Base-by-base conservation (phyloP, 2,888 invertebrate genomes). In the Drosophila kuntzei region DNA sequence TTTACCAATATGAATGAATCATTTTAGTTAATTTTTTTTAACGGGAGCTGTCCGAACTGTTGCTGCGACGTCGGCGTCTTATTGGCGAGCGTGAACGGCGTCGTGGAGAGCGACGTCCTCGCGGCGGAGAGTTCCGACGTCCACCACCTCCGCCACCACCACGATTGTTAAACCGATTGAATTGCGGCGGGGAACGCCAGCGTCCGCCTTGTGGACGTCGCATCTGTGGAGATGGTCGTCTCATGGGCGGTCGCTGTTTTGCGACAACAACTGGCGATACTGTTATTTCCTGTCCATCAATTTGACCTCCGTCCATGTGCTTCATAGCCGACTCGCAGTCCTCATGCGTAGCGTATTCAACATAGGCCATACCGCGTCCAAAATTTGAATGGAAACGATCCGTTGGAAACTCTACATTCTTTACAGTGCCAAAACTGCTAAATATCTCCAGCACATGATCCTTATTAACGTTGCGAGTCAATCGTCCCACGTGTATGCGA, bases 311-410 rank as follows among this genome's bases (percentile, higher is more conserved):
- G 93, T 99, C 99, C 99, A 99, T 99, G 90, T 99, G 98, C 92
- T 99, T 99, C 95, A 99, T 97, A 0, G 99, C 99, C 92, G 98
- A 98, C 91, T 99, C 98, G 18, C 99, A 99, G 92, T 99, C 98
- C 80, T 99, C 99, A 0, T 98, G 94, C 58, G 95, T 97, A 76
- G 95, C 96, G 92, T 96, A 99, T 90, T 99, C 99, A 2, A 99
- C 97, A 92, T 99, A 99, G 11, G 98, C 98, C 92, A 97, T 97
- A 1, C 98, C 98, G 27, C 97, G 95, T n/a, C 97, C 97, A 80
- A 97, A 95, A 90, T 96, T 96, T 0, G 96, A 95, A 92, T 99
- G 98, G 59, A 96, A 93, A 74, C 98, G 95, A 89, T 99, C 99
- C 71, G 95, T 94, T 0, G 97, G 97, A 90, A 98, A 96, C 90